Evolutionary conservation across 2,888 invertebrate species (phyloP).

Genomic region (Mythimna vitellina): DNA sequence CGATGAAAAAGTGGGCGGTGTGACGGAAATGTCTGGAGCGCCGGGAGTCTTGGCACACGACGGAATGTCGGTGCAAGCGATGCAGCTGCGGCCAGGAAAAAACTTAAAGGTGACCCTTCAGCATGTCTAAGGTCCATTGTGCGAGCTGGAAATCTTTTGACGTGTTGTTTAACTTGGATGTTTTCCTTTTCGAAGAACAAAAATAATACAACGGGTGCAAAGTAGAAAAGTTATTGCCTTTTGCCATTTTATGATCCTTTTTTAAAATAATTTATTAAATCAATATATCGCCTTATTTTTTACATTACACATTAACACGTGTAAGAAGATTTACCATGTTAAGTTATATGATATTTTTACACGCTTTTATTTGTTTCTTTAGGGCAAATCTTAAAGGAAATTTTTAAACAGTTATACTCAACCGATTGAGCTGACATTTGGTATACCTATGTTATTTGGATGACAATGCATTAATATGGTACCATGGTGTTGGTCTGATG

Average conservation of each 20-base stretch:
- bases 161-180: not conserved
- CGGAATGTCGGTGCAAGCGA: constrained; percentile 74
- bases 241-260: not conserved
- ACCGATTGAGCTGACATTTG: no score
- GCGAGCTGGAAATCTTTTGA: constrained; percentile 10
- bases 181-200: not conserved
- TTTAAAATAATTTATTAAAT: no score
- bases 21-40: constrained; percentile 76
- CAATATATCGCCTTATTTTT: no score
- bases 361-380: no score
- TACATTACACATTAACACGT: no score
- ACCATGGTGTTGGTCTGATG: no score
- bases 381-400: no score
- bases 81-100: constrained; percentile 57
- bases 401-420: no score
- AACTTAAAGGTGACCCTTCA: constrained; percentile 52
- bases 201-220: not conserved
- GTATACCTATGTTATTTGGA: no score
- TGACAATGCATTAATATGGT: no score
- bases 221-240: not conserved
- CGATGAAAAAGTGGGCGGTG: constrained; percentile 58
- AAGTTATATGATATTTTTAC: no score
- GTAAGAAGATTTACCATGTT: no score
- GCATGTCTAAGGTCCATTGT: constrained; percentile 40
- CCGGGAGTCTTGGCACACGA: constrained; percentile 74